Conservation (phyloP, 2,797 vertebrate species). For the Petrocephalus sullivani region DNA sequence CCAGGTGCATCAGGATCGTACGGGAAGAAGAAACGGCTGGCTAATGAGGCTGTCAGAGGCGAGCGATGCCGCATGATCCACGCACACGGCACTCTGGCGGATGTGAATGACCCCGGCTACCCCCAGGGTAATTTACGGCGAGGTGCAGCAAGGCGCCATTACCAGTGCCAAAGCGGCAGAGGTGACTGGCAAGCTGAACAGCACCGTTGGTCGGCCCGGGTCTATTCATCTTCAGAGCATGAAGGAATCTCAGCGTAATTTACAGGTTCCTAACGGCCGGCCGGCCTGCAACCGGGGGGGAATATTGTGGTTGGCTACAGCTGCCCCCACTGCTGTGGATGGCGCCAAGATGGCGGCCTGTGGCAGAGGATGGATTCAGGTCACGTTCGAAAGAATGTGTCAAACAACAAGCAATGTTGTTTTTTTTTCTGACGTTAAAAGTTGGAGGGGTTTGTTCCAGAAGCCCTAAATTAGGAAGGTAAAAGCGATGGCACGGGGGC, state of each 20-base stretch:
- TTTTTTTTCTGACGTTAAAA: not conserved
- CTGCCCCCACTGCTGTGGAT: slow-evolving; percentile 32
- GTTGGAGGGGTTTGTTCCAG: not conserved
- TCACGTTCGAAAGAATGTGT: slow-evolving; percentile 42
- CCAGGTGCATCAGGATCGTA: not conserved
- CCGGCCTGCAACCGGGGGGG: slow-evolving; percentile 36
- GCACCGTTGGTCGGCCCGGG: slow-evolving; percentile 46
- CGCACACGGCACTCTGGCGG: not conserved
- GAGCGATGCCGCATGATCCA: not conserved
- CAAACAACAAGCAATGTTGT: slow-evolving; percentile 2
- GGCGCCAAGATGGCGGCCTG: slow-evolving; percentile 44
- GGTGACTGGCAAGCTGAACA: slow-evolving; percentile 51
- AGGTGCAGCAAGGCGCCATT: slow-evolving; percentile 43
- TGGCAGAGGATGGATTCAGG: slow-evolving; percentile 35
- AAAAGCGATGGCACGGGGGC: not conserved
- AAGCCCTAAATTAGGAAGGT: not conserved
- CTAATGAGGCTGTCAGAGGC: not conserved
- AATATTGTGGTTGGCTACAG: slow-evolving; percentile 55
- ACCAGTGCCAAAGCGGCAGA: slow-evolving; percentile 41
- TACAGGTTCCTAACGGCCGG: slow-evolving; percentile 46
- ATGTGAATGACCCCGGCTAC: slow-evolving; percentile 51
- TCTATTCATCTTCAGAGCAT: slow-evolving; percentile 52
- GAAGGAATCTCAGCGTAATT: slow-evolving; percentile 53
- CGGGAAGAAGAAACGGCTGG: no score
- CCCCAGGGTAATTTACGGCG: slow-evolving; percentile 56